Conservation (phyloP, 2,113 vertebrate species). For the Python bivittatus region DNA sequence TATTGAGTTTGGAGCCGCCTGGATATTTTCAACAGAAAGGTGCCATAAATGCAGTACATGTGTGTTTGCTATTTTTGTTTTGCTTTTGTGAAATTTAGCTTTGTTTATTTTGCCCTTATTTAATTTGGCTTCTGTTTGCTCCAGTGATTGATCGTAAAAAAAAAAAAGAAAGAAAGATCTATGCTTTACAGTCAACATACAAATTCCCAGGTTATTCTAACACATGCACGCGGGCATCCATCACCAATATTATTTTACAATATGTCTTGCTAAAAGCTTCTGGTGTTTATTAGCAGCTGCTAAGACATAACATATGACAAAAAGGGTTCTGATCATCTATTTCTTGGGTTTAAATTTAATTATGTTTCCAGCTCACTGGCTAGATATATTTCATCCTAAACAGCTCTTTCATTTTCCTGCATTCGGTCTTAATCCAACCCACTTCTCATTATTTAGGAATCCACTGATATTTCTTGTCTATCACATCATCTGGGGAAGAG, state of each 20-base stretch:
- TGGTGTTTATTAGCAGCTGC: not conserved
- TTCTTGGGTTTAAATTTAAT: not conserved
- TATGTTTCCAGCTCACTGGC: not conserved
- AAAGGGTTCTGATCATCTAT: not conserved
- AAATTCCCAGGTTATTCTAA: not conserved
- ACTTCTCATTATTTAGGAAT: not conserved
- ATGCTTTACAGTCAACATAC: not conserved
- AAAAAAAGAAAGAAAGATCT: not conserved
- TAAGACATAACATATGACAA: not conserved
- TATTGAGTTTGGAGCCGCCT: not conserved
- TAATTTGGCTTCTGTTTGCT: not conserved
- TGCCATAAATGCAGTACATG: not conserved
- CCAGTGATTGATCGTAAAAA: not conserved
- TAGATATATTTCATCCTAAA: not conserved
- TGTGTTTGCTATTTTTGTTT: not conserved
- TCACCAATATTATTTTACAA: not conserved
- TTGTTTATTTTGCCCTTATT: not conserved
- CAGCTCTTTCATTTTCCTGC: not conserved
- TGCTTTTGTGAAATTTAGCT: not conserved
- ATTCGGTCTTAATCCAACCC: not conserved
- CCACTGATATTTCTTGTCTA: not conserved
- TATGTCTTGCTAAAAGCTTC: not conserved
- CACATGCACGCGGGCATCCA: not conserved
- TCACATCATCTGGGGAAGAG: not conserved
- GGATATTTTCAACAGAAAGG: not conserved